phyloP scores from a whole-genome alignment of 2,113 vertebrate species.

The Coracopsis vasa region DNA sequence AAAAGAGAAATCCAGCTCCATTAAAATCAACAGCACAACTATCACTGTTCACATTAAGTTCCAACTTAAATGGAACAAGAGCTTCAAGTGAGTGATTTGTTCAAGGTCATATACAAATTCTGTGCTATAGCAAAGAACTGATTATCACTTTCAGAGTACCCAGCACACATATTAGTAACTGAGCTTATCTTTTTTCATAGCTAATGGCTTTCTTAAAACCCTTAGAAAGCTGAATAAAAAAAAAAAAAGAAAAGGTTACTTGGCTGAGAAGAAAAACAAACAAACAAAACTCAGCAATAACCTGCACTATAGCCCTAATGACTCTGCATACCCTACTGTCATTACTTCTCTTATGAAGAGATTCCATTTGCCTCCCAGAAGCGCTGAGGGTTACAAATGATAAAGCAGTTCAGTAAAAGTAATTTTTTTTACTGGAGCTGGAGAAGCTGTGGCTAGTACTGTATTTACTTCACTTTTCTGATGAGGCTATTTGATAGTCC shows the following conservation, averaged over 20 bases:
- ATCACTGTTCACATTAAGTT: not conserved
- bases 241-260: not conserved
- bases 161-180: not conserved
- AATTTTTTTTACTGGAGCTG: not conserved
- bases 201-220: not conserved
- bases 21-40: not conserved
- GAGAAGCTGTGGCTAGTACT: not conserved
- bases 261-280: not conserved
- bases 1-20: not conserved
- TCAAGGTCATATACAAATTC: not conserved
- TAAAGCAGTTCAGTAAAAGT: not conserved
- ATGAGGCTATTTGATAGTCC: not conserved
- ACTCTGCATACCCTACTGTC: not conserved
- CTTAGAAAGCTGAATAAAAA: not conserved
- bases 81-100: not conserved
- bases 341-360: not conserved
- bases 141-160: not conserved
- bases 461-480: not conserved
- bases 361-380: not conserved
- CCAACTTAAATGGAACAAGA: not conserved
- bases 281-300: not conserved
- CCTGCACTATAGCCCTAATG: not conserved
- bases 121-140: not conserved
- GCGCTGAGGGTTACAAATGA: not conserved
- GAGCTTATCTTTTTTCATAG: not conserved